phyloP scores from a whole-genome alignment of 1,140 invertebrate genomes.

The Bombus soroeensis region DNA sequence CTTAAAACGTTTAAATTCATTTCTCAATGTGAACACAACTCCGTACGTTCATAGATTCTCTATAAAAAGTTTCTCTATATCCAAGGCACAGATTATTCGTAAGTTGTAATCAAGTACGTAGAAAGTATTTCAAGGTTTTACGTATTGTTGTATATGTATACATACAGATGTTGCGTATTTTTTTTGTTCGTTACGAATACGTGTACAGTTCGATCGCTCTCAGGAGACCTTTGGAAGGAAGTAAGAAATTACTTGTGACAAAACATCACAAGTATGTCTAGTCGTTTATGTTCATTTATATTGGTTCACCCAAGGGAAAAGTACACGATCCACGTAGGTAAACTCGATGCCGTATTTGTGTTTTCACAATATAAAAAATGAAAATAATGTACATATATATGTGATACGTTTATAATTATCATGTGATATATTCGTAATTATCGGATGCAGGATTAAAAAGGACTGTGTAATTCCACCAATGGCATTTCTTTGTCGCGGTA shows the following conservation, averaged over 20 bases:
- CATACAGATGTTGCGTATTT: constrained; percentile 6
- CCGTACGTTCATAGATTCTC: constrained; percentile 19
- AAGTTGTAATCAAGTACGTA: constrained; percentile 40
- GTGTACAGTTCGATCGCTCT: constrained; percentile 44
- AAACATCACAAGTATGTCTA: constrained; percentile 61
- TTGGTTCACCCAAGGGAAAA: constrained; percentile 15
- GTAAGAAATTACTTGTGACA: constrained; percentile 52
- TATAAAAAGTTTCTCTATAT: neutral
- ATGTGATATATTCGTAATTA: constrained; percentile 59
- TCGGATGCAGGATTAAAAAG: constrained; percentile 33
- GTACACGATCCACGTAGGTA: constrained; percentile 14
- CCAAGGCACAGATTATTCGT: constrained; percentile 40
- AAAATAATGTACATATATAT: constrained; percentile 51
- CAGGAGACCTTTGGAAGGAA: constrained; percentile 47
- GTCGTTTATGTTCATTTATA: constrained; percentile 64
- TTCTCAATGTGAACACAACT: neutral
- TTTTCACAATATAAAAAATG: constrained; percentile 37
- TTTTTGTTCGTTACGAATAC: constrained; percentile 8
- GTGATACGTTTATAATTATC: constrained; percentile 61
- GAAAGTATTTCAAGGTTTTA: constrained; percentile 50
- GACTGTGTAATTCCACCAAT: constrained; percentile 56
- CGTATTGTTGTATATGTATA: constrained; percentile 17
- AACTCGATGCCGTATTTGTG: constrained; percentile 45
- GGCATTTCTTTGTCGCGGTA: constrained; percentile 45
- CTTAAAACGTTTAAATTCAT: neutral